A percentile compares a stretch with the other conserved stretches of the same genome.
Evolutionary conservation across 2,888 invertebrate species (phyloP).

Genomic region (Lasioglossum calceatum): DNA sequence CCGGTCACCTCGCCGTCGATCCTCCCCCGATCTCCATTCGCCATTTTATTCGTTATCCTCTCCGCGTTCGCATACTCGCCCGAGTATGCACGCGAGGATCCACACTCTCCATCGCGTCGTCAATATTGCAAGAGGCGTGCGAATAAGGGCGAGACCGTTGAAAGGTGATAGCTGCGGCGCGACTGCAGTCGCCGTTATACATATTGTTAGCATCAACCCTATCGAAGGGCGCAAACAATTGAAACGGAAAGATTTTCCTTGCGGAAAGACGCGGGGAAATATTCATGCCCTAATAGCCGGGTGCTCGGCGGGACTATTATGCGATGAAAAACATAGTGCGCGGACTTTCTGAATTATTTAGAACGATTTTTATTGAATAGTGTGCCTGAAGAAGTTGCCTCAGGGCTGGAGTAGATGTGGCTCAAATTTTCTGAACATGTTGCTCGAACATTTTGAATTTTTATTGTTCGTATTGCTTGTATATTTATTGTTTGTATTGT

Average conservation of each 20-base stretch:
- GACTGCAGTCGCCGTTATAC: neutral
- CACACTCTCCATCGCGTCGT: neutral
- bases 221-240: neutral
- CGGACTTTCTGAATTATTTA: neutral
- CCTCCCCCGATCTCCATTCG: slow-evolving; percentile 61
- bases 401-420: neutral
- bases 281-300: neutral
- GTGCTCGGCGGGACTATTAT: neutral
- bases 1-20: slow-evolving; percentile 28
- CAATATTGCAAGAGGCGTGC: neutral
- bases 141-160: neutral
- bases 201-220: neutral
- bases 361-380: neutral
- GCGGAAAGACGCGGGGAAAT: neutral
- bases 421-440: too few relatives aligned
- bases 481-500: too few relatives aligned
- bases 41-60: slow-evolving; percentile 73
- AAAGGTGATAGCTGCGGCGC: neutral
- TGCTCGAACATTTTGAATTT: too few relatives aligned
- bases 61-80: slow-evolving; percentile 20
- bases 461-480: too few relatives aligned
- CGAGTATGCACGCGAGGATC: neutral
- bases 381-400: neutral
- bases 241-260: neutral
- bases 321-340: neutral